Evolutionary conservation across 2,888 invertebrate species (phyloP).

Genomic region (Nephrotoma flavescens): DNA sequence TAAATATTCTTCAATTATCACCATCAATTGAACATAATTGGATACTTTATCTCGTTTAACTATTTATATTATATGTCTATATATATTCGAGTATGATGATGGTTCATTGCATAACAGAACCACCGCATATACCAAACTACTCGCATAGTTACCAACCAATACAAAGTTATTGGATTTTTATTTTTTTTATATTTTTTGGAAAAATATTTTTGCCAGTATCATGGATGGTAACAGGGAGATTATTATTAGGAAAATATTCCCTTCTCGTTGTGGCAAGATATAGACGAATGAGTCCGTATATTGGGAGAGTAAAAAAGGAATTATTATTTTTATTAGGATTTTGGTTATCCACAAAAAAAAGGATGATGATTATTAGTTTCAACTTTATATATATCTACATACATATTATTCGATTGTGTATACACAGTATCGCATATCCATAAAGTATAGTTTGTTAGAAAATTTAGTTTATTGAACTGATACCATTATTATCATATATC

Average conservation of each 20-base stretch:
- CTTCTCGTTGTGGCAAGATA: neutral
- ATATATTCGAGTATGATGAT: neutral
- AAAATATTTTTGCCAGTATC: neutral
- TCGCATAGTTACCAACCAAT: neutral
- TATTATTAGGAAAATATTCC: neutral
- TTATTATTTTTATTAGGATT: neutral
- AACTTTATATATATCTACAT: neutral
- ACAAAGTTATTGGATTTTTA: neutral
- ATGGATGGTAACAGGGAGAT: neutral
- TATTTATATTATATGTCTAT: neutral
- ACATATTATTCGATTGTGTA: neutral
- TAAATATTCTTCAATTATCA: conserved; percentile 4
- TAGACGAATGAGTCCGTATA: neutral
- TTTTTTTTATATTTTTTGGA: neutral
- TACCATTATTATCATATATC: neutral
- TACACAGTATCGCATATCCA: neutral
- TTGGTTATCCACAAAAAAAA: neutral
- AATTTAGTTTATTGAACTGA: neutral
- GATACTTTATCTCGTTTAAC: conserved; percentile 2
- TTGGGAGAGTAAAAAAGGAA: neutral
- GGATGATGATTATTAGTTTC: neutral
- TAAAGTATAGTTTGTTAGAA: neutral
- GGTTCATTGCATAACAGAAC: neutral
- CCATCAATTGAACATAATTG: conserved; percentile 6
- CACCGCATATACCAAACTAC: neutral